Percentiles rank a stretch among this genome's conserved stretches.
Evolutionary conservation across 2,888 invertebrate genomes (phyloP).

Genomic region (Eulithis prunata): DNA sequence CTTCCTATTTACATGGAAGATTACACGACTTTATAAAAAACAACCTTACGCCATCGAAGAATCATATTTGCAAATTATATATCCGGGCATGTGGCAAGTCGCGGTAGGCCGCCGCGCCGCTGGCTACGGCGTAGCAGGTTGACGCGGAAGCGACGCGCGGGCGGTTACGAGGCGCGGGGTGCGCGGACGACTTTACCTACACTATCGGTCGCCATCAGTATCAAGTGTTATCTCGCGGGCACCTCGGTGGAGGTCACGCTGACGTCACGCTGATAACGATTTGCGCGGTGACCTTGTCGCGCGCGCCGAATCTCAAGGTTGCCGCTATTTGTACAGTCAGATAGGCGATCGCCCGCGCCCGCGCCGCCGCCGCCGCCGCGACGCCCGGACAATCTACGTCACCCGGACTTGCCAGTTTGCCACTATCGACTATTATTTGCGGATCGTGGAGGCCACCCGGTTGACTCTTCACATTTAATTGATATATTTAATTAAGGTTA

Average conservation of each 20-base stretch:
- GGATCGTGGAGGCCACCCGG: conserved; percentile 66
- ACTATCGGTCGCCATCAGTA: conserved; percentile 78
- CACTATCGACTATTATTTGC: conserved; percentile 71
- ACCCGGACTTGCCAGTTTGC: conserved; percentile 72
- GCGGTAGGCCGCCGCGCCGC: background rate
- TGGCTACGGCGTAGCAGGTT: conserved; percentile 17
- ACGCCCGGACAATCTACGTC: conserved; percentile 56
- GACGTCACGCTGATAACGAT: conserved; percentile 83
- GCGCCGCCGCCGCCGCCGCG: conserved; percentile 55
- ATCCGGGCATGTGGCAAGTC: conserved; percentile 14
- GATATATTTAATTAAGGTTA: conserved; percentile 21
- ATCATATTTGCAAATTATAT: conserved; percentile 16
- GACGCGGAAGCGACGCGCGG: conserved; percentile 44
- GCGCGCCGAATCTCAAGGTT: conserved; percentile 82
- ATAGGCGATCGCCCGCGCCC: conserved; percentile 63
- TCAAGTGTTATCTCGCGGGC: conserved; percentile 75
- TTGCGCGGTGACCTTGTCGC: conserved; percentile 83
- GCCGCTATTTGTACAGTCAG: conserved; percentile 81
- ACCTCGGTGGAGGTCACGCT: conserved; percentile 80
- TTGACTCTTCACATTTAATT: conserved; percentile 53
- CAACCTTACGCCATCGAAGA: conserved; percentile 6
- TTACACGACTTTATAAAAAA: conserved; percentile 3
- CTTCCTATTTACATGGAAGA: conserved; percentile 16
- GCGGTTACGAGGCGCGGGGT: conserved; percentile 40
- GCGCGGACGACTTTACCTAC: conserved; percentile 52